Evolutionary conservation across 1,140 invertebrate genomes (phyloP), one percentile per base, ranked within the genome.

Genomic region (Cotesia glomerata): DNA sequence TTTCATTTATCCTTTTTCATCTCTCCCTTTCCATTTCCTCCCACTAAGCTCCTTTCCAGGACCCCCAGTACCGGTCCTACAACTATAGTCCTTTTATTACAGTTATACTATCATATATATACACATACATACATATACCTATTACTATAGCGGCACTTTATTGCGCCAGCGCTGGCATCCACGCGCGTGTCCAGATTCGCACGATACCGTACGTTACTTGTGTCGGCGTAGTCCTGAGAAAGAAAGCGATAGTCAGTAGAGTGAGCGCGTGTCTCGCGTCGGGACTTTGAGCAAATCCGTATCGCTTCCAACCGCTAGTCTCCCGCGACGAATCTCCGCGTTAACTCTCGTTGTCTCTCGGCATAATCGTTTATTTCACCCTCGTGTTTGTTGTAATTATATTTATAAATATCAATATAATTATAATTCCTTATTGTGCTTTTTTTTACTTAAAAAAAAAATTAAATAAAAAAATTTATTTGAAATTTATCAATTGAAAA

Each of bases 161-260:
- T 64, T 54, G 51, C 62, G 59, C 58, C 16, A 51, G 59, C 69
- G 49, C 62, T 13, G 56, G 58, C 54, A 61, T 54, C 34, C 67
- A 35, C 67, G 67, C 54, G 65, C 65, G 65, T 67, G 65, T 67
- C 45, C 51, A 35, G 65, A 67, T 54, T 67, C 49, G 65, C 39
- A 54, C 65, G 65, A 67, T 67, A 67, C 26, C 65, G 65, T 67
- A 52, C 49, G 62, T 1, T 35, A 36, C 34, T 64, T 64, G 65
- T 49, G 39, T 67, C 49, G 49, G 45, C 7, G 11, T 45, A 45
- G 39, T 26, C 26, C 26, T 3, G 26, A 26, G 26, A 26, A 26
- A 26, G 26, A 26, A 26, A 26, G 26, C 26, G 26, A 26, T 45
- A 45, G 39, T 7, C 49, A 5, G 49, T 52, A 51, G 49, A 52